These are phyloP conservation scores for Andricus quercusramuli DNA, from an alignment of 2,888 invertebrate genomes.

Conservation along the genomic window DNA sequence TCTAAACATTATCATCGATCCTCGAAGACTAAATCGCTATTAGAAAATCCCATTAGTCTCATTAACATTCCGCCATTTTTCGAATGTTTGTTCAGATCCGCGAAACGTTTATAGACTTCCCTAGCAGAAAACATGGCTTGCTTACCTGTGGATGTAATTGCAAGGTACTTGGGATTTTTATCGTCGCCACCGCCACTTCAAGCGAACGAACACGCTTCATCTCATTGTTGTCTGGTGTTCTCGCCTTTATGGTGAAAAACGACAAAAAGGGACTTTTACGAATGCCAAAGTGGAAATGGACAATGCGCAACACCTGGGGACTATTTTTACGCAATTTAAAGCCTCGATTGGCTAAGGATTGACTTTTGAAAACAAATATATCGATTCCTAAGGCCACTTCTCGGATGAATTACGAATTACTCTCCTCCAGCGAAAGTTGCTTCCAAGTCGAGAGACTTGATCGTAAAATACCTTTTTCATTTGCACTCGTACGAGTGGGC, in stretches of 20 bases:
- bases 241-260: conserved; percentile 67
- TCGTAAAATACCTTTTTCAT: conserved; percentile 34
- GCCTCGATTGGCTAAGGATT: conserved; percentile 25
- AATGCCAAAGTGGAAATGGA: conserved; percentile 72
- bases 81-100: neutral
- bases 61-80: neutral
- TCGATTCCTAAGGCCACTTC: conserved; percentile 27
- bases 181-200: conserved; percentile 72
- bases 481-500: neutral
- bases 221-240: conserved; percentile 75
- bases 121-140: conserved; percentile 58
- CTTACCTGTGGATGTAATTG: conserved; percentile 72
- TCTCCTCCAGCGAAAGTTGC: conserved; percentile 44
- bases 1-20: neutral
- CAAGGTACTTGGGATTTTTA: conserved; percentile 72
- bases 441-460: conserved; percentile 13
- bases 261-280: conserved; percentile 60
- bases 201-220: conserved; percentile 69
- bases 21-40: neutral
- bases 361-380: conserved; percentile 39
- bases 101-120: conserved; percentile 58
- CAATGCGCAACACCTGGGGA: conserved; percentile 65
- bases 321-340: conserved; percentile 45
- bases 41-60: conserved; percentile 1
- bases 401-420: conserved; percentile 27